Evolutionary conservation across 1,140 invertebrate species (phyloP).

Genomic region (Colletes latitarsis): DNA sequence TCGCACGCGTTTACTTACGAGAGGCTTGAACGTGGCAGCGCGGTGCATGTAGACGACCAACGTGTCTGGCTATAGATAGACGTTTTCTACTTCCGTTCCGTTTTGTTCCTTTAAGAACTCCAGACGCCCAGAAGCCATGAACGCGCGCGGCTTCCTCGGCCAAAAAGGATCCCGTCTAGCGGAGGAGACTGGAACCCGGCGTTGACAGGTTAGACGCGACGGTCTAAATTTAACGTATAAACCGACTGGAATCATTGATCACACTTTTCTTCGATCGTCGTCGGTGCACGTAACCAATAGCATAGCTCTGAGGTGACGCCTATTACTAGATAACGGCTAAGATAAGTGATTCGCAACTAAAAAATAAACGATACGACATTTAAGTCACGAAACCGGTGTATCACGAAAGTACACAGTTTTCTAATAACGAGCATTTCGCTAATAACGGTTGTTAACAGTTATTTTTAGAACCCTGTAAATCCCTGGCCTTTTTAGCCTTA

Average conservation of each 20-base stretch:
- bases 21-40: constrained; percentile 8
- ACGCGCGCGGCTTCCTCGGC: neutral
- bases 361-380: no score
- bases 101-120: constrained; percentile 63
- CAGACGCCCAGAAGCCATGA: constrained; percentile 29
- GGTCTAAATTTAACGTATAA: neutral
- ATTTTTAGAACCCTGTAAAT: no score
- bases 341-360: no score
- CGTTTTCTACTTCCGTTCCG: constrained; percentile 67
- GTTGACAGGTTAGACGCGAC: constrained; percentile 8
- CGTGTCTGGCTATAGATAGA: constrained; percentile 70
- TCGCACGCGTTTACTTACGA: constrained; percentile 8
- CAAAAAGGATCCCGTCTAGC: neutral
- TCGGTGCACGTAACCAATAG: neutral
- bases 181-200: neutral
- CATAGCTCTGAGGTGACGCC: neutral
- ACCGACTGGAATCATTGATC: neutral
- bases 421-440: neutral
- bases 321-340: no score
- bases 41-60: constrained; percentile 29
- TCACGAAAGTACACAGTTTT: neutral
- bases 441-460: neutral
- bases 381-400: neutral
- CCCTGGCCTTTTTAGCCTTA: no score
- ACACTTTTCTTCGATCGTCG: neutral